Evolutionary conservation across 1,140 invertebrate genomes (phyloP).

Genomic region (Eumeta japonica): DNA sequence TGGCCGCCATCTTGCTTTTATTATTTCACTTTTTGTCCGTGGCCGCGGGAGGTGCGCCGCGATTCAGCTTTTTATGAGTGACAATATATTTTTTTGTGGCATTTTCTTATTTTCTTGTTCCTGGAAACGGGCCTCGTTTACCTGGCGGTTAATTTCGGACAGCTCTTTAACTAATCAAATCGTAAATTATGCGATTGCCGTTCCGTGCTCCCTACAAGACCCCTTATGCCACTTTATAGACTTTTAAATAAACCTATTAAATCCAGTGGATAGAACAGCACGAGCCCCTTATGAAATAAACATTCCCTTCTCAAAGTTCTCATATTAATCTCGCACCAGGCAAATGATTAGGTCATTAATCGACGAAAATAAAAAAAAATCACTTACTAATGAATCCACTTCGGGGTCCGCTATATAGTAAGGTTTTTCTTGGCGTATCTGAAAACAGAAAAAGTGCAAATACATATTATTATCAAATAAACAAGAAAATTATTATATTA

Average conservation of each 20-base stretch:
- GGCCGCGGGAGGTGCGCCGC: conserved; percentile 44
- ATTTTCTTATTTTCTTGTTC: conserved; percentile 33
- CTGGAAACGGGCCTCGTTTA: conserved; percentile 36
- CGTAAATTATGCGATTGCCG: conserved; percentile 39
- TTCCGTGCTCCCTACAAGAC: no score
- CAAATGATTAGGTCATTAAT: no score
- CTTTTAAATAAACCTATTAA: no score
- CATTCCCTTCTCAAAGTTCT: no score
- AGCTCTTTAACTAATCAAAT: conserved; percentile 45
- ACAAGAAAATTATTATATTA: no score
- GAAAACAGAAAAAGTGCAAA: conserved; percentile 66
- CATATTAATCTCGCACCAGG: no score
- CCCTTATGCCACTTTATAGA: no score
- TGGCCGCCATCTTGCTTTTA: conserved; percentile 49
- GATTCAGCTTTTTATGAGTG: conserved; percentile 49
- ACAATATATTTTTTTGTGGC: conserved; percentile 36
- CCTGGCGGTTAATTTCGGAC: conserved; percentile 42
- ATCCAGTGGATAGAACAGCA: no score
- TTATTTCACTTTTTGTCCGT: conserved; percentile 49
- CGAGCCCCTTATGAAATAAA: no score
- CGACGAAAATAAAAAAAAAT: conserved; percentile 19
- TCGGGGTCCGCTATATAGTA: conserved; percentile 97
- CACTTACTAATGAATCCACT: conserved; percentile 97
- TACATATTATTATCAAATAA: no score
- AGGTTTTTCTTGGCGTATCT: conserved; percentile 97